Percentiles rank a stretch among this genome's conserved stretches.
Conservation (phyloP, 92 coral and sea anemone genomes). For the Nematostella vectensis region DNA sequence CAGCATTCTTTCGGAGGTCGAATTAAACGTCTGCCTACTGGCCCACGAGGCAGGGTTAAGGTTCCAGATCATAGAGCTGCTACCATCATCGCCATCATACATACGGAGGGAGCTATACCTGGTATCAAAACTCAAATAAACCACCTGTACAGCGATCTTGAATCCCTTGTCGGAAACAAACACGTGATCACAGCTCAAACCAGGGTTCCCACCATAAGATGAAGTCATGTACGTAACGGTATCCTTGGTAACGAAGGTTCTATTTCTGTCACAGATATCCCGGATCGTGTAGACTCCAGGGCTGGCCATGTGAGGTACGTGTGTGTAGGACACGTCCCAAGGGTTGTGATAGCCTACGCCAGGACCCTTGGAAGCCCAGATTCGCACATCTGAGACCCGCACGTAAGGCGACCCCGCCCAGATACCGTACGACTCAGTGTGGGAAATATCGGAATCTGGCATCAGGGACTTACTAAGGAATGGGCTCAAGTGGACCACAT, state of each 20-base stretch:
- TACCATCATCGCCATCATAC: conserved; percentile 22
- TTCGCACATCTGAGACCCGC: conserved; percentile 18
- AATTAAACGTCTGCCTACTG: conserved; percentile 25
- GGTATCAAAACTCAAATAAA: conserved; percentile 6
- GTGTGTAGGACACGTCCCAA: conserved; percentile 15
- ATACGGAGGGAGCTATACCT: neutral
- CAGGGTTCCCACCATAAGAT: neutral
- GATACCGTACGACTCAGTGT: conserved; percentile 32
- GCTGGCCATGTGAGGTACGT: conserved; percentile 26
- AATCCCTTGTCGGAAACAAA: conserved; percentile 30
- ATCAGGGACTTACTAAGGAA: conserved; percentile 13
- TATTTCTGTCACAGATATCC: conserved; percentile 24
- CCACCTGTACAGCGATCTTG: conserved; percentile 27
- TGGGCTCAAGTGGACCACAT: conserved; percentile 25
- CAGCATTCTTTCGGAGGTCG: conserved; percentile 5
- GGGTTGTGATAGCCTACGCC: conserved; percentile 17
- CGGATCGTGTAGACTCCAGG: conserved; percentile 8
- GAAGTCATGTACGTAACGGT: conserved; percentile 4
- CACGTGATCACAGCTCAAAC: conserved; percentile 22
- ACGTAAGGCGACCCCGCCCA: conserved; percentile 27
- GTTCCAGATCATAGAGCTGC: conserved; percentile 12
- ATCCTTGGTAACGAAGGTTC: conserved; percentile 15
- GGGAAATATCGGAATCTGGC: conserved; percentile 25
- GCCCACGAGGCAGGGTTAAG: conserved; percentile 11
- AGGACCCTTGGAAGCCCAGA: conserved; percentile 19